These are phyloP conservation scores for Climacteris rufus DNA, from an alignment of 2,113 vertebrate species.

Conservation along the genomic window DNA sequence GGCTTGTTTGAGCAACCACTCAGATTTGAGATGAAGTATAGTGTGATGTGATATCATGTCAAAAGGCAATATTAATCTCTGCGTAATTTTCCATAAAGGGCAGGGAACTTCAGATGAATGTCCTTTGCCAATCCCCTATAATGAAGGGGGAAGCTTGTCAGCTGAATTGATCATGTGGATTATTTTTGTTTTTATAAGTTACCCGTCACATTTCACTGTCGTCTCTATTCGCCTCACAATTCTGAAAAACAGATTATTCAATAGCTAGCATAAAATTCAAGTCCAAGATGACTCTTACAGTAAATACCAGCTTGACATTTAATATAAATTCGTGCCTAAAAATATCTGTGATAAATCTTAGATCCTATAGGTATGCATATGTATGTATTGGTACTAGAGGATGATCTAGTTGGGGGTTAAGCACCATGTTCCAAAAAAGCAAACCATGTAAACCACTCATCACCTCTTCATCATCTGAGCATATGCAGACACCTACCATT, in stretches of 20 bases:
- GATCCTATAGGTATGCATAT: neutral
- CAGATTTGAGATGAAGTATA: neutral
- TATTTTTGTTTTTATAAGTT: neutral
- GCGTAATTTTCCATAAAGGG: neutral
- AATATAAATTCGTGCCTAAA: slow-evolving; percentile 7
- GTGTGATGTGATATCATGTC: neutral
- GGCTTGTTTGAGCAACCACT: neutral
- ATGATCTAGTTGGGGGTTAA: neutral
- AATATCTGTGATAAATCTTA: neutral
- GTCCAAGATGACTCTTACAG: neutral
- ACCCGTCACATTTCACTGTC: neutral
- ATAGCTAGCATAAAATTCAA: neutral
- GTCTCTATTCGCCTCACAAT: neutral
- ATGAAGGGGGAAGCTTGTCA: neutral
- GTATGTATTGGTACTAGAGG: neutral
- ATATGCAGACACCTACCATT: slow-evolving; percentile 2
- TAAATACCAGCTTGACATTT: slow-evolving; percentile 13
- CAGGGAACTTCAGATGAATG: neutral
- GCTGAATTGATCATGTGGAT: neutral
- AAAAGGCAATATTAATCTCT: neutral
- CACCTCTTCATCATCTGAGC: neutral
- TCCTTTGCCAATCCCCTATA: neutral
- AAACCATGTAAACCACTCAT: neutral
- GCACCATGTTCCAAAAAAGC: neutral
- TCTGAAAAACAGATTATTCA: neutral